These are phyloP conservation scores for Cnemophilus loriae DNA, from an alignment of 2,113 vertebrate species.

Conservation along the genomic window DNA sequence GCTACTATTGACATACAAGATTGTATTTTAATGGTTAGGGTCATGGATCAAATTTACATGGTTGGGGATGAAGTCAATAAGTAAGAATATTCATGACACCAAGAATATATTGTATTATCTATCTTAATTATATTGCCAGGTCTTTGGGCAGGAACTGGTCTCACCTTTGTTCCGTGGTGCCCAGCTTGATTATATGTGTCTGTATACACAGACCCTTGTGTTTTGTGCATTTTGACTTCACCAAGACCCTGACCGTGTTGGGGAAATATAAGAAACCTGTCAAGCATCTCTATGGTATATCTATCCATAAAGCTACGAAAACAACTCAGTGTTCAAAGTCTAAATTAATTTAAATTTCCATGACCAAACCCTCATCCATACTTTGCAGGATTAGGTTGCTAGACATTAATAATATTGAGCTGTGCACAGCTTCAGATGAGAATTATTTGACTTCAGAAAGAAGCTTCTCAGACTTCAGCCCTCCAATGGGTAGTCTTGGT, in stretches of 20 bases:
- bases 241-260: background rate
- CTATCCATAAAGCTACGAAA: background rate
- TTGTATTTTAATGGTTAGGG: background rate
- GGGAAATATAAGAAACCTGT: background rate
- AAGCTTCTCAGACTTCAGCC: background rate
- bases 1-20: background rate
- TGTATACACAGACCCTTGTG: background rate
- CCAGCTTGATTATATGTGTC: background rate
- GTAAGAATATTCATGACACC: background rate
- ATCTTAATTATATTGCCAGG: background rate
- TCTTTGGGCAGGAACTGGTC: background rate
- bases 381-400: background rate
- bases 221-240: background rate
- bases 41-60: background rate
- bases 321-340: background rate
- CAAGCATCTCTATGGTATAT: background rate
- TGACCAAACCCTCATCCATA: background rate
- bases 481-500: background rate
- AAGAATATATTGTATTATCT: background rate
- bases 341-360: background rate
- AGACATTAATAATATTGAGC: background rate
- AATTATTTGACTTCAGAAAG: background rate
- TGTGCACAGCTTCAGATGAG: background rate
- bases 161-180: background rate
- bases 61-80: background rate